phyloP scores from a whole-genome alignment of 23 tunicate genomes.

The Trididemnum nubilum region DNA sequence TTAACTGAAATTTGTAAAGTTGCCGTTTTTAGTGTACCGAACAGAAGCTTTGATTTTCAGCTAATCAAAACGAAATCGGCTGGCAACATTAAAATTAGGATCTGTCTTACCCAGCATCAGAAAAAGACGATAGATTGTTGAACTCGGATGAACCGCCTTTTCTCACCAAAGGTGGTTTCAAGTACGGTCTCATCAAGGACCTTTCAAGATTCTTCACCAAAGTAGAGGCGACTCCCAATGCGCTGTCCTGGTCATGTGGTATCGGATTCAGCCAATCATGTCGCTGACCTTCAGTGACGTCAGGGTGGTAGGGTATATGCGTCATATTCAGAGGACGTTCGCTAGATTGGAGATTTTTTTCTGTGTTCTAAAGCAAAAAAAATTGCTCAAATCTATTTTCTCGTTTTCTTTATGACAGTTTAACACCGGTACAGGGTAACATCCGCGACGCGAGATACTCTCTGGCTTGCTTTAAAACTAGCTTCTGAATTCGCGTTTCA shows the following conservation, averaged over 20 bases:
- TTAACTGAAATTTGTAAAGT: no score
- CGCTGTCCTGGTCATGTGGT: slow-evolving; percentile 55
- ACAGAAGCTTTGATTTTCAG: no score
- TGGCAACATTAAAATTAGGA: no score
- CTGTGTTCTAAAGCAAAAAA: not conserved
- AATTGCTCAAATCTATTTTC: not conserved
- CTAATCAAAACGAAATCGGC: no score
- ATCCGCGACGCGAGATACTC: no score
- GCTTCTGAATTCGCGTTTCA: no score
- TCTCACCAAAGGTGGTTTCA: slow-evolving; percentile 82
- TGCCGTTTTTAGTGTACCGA: no score
- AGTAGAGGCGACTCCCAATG: slow-evolving; percentile 63
- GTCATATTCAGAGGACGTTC: slow-evolving; percentile 36
- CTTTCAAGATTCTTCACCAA: slow-evolving; percentile 53
- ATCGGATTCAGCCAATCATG: slow-evolving; percentile 67
- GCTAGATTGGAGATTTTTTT: slow-evolving; percentile 38
- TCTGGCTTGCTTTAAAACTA: no score
- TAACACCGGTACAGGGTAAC: no score
- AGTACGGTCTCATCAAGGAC: slow-evolving; percentile 53
- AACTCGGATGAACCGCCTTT: slow-evolving; percentile 93
- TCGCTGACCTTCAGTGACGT: slow-evolving; percentile 25
- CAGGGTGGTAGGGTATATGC: slow-evolving; percentile 48
- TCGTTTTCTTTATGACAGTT: no score
- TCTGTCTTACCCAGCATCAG: slow-evolving; percentile 41
- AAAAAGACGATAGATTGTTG: slow-evolving; percentile 78